phyloP scores from a whole-genome alignment of 35 echinoderm and acorn worm genomes.

The Lytechinus variegatus region DNA sequence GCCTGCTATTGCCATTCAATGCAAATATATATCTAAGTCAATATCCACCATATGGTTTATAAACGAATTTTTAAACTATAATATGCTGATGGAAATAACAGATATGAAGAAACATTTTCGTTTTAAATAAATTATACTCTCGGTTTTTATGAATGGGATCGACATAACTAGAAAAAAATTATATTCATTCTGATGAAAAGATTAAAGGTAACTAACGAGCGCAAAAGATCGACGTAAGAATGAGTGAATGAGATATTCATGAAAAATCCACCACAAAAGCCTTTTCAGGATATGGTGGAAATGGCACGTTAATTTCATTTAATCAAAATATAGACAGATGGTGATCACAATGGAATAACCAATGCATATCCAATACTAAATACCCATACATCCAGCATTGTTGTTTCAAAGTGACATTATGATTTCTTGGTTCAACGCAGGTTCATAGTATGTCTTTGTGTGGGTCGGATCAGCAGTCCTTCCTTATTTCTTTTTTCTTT shows the following conservation, averaged over 20 bases:
- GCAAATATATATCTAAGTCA: too few species aligned
- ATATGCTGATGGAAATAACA: too few species aligned
- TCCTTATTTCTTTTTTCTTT: not conserved
- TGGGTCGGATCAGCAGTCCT: not conserved
- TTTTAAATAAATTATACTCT: too few species aligned
- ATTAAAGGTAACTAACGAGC: not conserved
- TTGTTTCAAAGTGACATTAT: slow-evolving; percentile 6
- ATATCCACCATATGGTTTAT: too few species aligned
- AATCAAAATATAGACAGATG: not conserved
- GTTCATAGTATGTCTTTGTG: not conserved
- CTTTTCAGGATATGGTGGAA: not conserved
- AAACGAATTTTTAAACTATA: too few species aligned
- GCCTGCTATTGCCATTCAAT: too few species aligned
- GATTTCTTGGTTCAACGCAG: not conserved
- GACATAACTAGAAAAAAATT: too few species aligned
- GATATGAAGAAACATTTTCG: too few species aligned
- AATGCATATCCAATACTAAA: not conserved
- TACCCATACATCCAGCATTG: not conserved
- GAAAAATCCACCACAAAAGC: not conserved
- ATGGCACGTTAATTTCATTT: not conserved
- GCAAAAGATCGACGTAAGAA: not conserved
- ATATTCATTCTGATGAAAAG: not conserved
- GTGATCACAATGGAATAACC: not conserved
- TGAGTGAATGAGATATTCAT: not conserved
- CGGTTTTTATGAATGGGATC: too few species aligned